phyloP scores from a whole-genome alignment of 1,140 invertebrate species.

The Papilio glaucus region DNA sequence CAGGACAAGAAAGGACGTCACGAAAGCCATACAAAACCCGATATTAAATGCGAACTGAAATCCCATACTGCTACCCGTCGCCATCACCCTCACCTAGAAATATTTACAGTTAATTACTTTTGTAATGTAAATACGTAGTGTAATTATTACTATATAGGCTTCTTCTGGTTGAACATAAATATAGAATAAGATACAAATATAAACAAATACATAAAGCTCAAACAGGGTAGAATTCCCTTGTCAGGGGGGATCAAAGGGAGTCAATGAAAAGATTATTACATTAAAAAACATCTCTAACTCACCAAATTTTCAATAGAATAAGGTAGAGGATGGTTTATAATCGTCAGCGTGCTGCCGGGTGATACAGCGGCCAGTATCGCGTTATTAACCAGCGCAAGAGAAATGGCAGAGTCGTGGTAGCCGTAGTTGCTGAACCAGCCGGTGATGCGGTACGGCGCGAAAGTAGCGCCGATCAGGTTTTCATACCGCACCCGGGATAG shows the following conservation, averaged over 20 bases:
- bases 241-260: background rate
- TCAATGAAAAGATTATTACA: no score
- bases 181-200: no score
- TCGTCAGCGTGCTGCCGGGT: slow-evolving; percentile 79
- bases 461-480: slow-evolving; percentile 80
- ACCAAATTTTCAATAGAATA: slow-evolving; percentile 77
- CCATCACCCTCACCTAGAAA: slow-evolving; percentile 78
- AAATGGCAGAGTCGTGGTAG: slow-evolving; percentile 87
- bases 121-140: no score
- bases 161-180: no score
- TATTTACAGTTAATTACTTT: background rate
- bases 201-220: no score
- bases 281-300: slow-evolving; percentile 41
- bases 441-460: slow-evolving; percentile 68
- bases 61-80: slow-evolving; percentile 83
- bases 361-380: slow-evolving; percentile 82
- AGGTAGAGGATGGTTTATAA: slow-evolving; percentile 71
- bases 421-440: slow-evolving; percentile 88
- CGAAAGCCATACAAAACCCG: slow-evolving; percentile 88
- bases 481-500: slow-evolving; percentile 66
- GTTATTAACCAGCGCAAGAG: slow-evolving; percentile 86
- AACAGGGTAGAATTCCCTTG: no score
- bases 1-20: slow-evolving; percentile 89
- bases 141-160: no score
- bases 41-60: slow-evolving; percentile 87